Evolutionary conservation across 2,888 invertebrate species (phyloP), one percentile per base, ranked within the genome.

Genomic region (Aproaerema taeniolella): DNA sequence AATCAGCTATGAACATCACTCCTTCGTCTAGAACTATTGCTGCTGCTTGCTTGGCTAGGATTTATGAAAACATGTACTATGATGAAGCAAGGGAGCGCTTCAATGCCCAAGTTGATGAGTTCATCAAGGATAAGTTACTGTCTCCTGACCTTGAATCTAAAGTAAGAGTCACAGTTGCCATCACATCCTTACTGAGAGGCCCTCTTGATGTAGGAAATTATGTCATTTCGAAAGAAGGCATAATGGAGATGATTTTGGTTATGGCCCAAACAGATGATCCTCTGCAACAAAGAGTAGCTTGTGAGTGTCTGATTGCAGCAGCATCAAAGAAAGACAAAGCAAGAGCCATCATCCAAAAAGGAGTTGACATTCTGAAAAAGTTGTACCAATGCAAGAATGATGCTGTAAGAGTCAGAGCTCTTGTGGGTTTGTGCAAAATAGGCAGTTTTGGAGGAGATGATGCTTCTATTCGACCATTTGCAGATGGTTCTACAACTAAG

Each of bases 251-350:
- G 94, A 97, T 99, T 73, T 83, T 99, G 17, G 95, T 95, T 4
- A 97, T 99, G 97, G 99, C 99, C 1, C 93, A 93, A 44, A 94
- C 95, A 7, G 96, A 97, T n/a, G 95, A 98, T 63, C 53, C 89
- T 9, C 78, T 98, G 0, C 96, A 98, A 66, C 93, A 99, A 86
- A 94, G 93, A 76, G 94, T 98, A 9, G 95, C 99, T 0, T 97
- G 97, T 63, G 99, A 99, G 76, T 97, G 99, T 55, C 92, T 99
- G 32, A 95, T 99, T 44, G 96, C 97, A 3, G 97, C 98, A 2
- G 94, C 98, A 1, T 96, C 97, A 3, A 99, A 99, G 73, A 97
- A 97, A 72, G 98, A 99, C 67, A 97, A 98, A 80, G 98, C 98
- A 2, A 92, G 93, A 55, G 91, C 95, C 0, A 93, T 99, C 28